Conservation (phyloP, 1,140 invertebrate species). For the Zaprionus kolodkinae region DNA sequence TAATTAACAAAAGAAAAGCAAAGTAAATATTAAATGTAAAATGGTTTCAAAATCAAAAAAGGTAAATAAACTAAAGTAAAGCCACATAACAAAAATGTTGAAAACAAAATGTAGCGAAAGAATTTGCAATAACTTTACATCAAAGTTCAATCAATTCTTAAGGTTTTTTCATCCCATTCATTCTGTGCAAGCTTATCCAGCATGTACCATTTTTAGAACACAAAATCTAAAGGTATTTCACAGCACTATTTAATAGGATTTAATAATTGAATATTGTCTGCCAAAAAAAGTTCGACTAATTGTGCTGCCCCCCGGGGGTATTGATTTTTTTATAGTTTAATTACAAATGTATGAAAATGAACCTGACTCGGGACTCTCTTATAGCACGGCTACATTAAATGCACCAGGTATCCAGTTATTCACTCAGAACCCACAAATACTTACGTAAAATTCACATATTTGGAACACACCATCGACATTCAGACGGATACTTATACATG, state of each 20-base stretch:
- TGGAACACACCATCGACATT: slow-evolving; percentile 21
- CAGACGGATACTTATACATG: slow-evolving; percentile 29
- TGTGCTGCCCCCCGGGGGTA: slow-evolving; percentile 3
- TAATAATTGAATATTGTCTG: slow-evolving; percentile 11
- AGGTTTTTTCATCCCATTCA: slow-evolving; percentile 15
- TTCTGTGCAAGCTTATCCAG: slow-evolving; percentile 23
- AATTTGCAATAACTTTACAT: slow-evolving; percentile 27
- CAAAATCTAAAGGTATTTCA: slow-evolving; percentile 16
- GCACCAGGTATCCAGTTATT: slow-evolving; percentile 8
- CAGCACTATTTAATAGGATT: slow-evolving; percentile 13
- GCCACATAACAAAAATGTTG: slow-evolving; percentile 25
- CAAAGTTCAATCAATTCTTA: slow-evolving; percentile 23
- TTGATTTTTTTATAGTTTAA: slow-evolving; percentile 8
- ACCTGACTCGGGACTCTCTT: slow-evolving; percentile 4
- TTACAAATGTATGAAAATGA: background rate
- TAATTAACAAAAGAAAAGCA: slow-evolving; percentile 41
- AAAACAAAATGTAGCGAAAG: slow-evolving; percentile 18
- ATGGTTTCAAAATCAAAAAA: slow-evolving; percentile 81
- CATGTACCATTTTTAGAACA: slow-evolving; percentile 7
- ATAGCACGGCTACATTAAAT: slow-evolving; percentile 16
- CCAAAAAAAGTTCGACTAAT: background rate
- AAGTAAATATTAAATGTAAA: slow-evolving; percentile 81
- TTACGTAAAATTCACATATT: slow-evolving; percentile 16
- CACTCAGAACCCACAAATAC: slow-evolving; percentile 16
- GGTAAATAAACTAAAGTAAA: slow-evolving; percentile 40